Conservation (phyloP, 2,888 invertebrate genomes). For the Cordylochernes scorpioides region DNA sequence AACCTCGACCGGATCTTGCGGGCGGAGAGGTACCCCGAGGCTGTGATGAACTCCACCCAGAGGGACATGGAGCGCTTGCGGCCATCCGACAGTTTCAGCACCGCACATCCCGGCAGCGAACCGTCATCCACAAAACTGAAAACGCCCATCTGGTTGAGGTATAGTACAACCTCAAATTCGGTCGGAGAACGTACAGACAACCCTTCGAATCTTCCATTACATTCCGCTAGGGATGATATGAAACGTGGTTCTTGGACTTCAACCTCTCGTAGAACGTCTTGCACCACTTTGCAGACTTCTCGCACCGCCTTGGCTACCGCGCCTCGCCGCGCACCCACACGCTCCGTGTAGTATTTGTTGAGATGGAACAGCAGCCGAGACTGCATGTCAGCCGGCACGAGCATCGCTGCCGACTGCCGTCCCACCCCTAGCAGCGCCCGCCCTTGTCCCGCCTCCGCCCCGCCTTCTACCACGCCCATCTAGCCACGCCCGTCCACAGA, state of each 20-base stretch:
- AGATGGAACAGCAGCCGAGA: conserved; percentile 82
- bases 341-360: conserved; percentile 72
- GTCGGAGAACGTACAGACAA: conserved; percentile 68
- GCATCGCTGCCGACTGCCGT: conserved; percentile 29
- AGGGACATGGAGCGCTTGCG: conserved; percentile 85
- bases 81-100: conserved; percentile 68
- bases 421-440: background rate
- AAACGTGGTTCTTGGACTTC: conserved; percentile 80
- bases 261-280: conserved; percentile 79
- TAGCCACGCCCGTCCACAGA: too few species aligned
- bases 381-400: conserved; percentile 60
- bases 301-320: conserved; percentile 63
- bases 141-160: conserved; percentile 89
- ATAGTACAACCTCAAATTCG: conserved; percentile 79
- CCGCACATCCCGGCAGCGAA: conserved; percentile 66
- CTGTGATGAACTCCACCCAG: conserved; percentile 93
- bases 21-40: conserved; percentile 74
- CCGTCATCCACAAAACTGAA: conserved; percentile 91
- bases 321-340: conserved; percentile 57
- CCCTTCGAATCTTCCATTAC: conserved; percentile 62
- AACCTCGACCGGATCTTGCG: conserved; percentile 76
- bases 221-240: conserved; percentile 55
- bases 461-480: too few species aligned
- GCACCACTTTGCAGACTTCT: conserved; percentile 68
- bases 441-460: too few species aligned